Evolutionary conservation across 2,113 vertebrate species (phyloP), one percentile per base, ranked within the genome.

Genomic region (Gymnogyps californianus): DNA sequence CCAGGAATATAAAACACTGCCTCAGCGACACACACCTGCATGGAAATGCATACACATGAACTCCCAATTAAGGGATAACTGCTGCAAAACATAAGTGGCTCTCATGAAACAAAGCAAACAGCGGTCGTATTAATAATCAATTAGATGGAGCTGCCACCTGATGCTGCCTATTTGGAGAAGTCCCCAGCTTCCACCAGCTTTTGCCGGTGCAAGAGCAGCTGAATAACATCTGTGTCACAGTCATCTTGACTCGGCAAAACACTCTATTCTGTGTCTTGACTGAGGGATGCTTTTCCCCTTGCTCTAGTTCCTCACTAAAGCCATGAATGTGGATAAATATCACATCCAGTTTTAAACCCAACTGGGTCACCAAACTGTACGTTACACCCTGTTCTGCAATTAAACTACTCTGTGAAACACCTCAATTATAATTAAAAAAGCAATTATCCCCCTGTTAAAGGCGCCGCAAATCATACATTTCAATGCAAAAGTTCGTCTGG

Each of bases 371-470:
- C 94, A 92, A 94, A 90, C 84, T 93, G 91, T 95, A 92, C 10
- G 13, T 29, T 96, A 89, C 90, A 80, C 76, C 29, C 87, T 97
- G 66, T 87, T 96, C 84, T 95, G 83, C 95, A 98, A 96, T 98
- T 98, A 97, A 97, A 96, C 61, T 96, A 90, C 88, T 96, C 66
- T 58, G 83, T 96, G 86, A 94, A 98, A 96, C 77, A 95, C 93
- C 95, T 97, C 93, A 85, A 91, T 97, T 97, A 96, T 95, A 97
- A 98, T 97, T 98, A 98, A 96, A 89, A 83, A 87, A 93, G 92
- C 91, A 98, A 98, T 98, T 98, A 97, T 90, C 54, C 72, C 92
- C 91, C 89, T 91, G 90, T 97, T 98, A 98, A 95, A 97, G 95
- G 91, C 66, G 46, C 85, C 13, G 69, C 74, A 97, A 97, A 97